Percentiles rank a stretch among this genome's conserved stretches.
These are phyloP conservation scores for Chrysemys picta DNA, from an alignment of 2,113 vertebrate species.

Conservation along the genomic window DNA sequence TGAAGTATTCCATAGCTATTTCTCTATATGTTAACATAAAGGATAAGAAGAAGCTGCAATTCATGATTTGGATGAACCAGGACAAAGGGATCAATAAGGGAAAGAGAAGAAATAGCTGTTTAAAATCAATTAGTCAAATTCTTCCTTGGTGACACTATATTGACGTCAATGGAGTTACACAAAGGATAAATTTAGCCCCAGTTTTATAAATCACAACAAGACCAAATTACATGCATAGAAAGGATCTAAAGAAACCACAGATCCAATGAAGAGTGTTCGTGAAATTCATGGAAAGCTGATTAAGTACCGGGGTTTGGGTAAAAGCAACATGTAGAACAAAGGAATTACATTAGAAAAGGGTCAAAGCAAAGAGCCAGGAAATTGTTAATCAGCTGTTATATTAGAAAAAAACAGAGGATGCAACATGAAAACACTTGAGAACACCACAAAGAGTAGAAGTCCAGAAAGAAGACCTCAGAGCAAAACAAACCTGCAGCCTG, in stretches of 20 bases:
- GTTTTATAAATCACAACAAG: constrained; percentile 37
- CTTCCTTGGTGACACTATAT: constrained; percentile 35
- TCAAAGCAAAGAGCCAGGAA: neutral
- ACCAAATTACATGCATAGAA: constrained; percentile 47
- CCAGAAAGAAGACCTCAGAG: neutral
- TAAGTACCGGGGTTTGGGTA: neutral
- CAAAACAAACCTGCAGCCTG: constrained; percentile 10
- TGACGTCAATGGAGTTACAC: constrained; percentile 41
- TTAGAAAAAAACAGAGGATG: constrained; percentile 56
- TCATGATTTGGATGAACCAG: constrained; percentile 1
- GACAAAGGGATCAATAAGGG: neutral
- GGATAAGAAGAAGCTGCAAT: constrained; percentile 20
- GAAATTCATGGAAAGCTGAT: neutral
- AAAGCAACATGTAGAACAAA: constrained; percentile 18
- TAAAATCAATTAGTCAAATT: constrained; percentile 39
- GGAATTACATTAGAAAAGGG: neutral
- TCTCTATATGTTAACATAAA: neutral
- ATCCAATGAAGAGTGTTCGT: constrained; percentile 34
- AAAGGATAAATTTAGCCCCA: constrained; percentile 57
- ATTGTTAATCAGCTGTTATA: constrained; percentile 55
- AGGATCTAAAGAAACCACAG: constrained; percentile 44
- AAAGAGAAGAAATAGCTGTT: neutral
- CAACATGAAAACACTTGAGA: constrained; percentile 16
- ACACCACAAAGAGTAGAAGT: neutral
- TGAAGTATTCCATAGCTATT: constrained; percentile 42